phyloP scores from a whole-genome alignment of 2,113 vertebrate genomes.

The Syrmaticus mikado region DNA sequence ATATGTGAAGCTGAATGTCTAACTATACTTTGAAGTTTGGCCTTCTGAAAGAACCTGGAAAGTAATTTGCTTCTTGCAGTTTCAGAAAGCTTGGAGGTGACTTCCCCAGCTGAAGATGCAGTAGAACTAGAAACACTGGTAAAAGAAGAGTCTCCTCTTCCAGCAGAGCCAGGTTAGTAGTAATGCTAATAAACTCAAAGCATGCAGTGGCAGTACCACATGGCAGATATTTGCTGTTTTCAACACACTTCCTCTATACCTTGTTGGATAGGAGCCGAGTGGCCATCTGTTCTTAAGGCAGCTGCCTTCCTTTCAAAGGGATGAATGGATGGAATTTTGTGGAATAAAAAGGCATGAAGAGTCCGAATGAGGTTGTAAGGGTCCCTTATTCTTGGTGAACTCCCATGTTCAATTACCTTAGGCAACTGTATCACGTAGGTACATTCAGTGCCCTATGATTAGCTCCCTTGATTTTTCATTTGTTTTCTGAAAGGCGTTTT shows the following conservation, averaged over 20 bases:
- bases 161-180: conserved; percentile 75
- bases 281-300: background rate
- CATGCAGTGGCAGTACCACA: background rate
- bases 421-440: background rate
- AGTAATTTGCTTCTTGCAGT: conserved; percentile 31
- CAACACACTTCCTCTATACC: too few species aligned
- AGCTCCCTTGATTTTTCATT: background rate
- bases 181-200: background rate
- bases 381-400: background rate
- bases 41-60: background rate
- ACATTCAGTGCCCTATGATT: background rate
- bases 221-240: background rate
- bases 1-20: background rate
- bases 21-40: background rate
- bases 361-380: background rate
- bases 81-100: conserved; percentile 80
- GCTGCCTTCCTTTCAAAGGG: background rate
- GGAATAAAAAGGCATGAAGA: background rate
- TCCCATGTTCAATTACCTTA: background rate
- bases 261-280: background rate
- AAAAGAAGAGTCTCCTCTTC: conserved; percentile 74
- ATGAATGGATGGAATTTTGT: background rate
- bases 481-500: background rate
- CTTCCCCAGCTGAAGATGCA: conserved; percentile 76
- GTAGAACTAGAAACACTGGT: conserved; percentile 77